These are phyloP conservation scores for Drosophila imparisetae DNA, from an alignment of 2,888 invertebrate species.

Conservation along the genomic window DNA sequence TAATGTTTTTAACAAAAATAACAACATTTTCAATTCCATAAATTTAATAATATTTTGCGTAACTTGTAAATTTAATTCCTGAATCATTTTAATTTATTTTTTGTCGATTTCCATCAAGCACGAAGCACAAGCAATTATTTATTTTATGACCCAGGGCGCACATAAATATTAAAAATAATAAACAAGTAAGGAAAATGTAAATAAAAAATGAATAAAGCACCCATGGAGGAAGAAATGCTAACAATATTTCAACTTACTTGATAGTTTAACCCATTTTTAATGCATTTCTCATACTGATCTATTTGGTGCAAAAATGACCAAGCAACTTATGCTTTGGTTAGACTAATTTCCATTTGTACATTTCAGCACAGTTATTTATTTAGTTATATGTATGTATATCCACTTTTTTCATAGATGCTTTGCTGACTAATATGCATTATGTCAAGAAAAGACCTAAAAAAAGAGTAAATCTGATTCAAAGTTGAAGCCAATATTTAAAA, in stretches of 20 bases:
- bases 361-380: not conserved
- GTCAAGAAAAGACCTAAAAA: not conserved
- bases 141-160: not conserved
- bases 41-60: not conserved
- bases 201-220: not conserved
- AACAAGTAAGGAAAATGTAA: not conserved
- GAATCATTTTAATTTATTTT: not conserved
- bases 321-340: not conserved
- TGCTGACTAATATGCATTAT: not conserved
- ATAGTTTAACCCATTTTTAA: not conserved
- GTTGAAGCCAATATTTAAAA: not conserved
- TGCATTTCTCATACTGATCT: not conserved
- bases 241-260: not conserved
- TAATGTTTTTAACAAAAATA: not conserved
- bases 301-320: not conserved
- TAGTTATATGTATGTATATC: too few species aligned
- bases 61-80: not conserved
- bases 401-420: not conserved
- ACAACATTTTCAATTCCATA: rapidly evolving
- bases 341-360: not conserved
- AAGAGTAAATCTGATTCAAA: not conserved
- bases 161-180: not conserved
- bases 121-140: not conserved
- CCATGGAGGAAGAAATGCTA: too few species aligned
- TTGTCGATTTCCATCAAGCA: too few species aligned